Conservation (phyloP, 2,888 invertebrate genomes). For the Spodoptera exigua region DNA sequence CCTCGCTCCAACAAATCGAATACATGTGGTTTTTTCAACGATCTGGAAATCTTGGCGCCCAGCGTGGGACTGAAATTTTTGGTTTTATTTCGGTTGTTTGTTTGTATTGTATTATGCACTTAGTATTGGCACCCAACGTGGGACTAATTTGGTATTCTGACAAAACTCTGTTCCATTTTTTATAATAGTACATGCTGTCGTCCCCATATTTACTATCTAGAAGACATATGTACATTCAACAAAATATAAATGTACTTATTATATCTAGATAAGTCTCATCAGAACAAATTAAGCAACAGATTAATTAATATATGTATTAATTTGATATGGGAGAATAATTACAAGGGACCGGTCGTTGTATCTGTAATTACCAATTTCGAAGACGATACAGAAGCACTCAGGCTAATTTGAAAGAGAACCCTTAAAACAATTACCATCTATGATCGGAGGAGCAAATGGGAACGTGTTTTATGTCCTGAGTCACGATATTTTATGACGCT, state of each 20-base stretch:
- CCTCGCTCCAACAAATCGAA: constrained; percentile 30
- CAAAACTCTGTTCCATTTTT: neutral
- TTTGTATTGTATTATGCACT: neutral
- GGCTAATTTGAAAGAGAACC: constrained; percentile 13
- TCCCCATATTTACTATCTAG: neutral
- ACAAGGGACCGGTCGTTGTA: constrained; percentile 8
- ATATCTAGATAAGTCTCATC: neutral
- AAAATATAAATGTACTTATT: too few relatives aligned
- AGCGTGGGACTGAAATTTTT: constrained; percentile 12
- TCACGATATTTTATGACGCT: neutral
- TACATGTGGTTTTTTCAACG: constrained; percentile 17
- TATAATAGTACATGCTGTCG: too few relatives aligned
- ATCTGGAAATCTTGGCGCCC: constrained; percentile 36
- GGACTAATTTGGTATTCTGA: neutral
- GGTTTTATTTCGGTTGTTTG: neutral
- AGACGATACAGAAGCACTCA: constrained; percentile 11
- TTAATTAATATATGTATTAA: constrained; percentile 39
- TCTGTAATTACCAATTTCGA: constrained; percentile 13
- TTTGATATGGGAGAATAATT: constrained; percentile 16
- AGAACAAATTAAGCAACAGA: constrained; percentile 4
- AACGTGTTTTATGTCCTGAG: neutral
- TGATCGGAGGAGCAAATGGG: constrained; percentile 3
- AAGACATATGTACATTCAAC: neutral
- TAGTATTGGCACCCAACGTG: constrained; percentile 36
- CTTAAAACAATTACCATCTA: constrained; percentile 3